phyloP scores from a whole-genome alignment of 2,113 vertebrate species.

The Crotophaga sulcirostris region DNA sequence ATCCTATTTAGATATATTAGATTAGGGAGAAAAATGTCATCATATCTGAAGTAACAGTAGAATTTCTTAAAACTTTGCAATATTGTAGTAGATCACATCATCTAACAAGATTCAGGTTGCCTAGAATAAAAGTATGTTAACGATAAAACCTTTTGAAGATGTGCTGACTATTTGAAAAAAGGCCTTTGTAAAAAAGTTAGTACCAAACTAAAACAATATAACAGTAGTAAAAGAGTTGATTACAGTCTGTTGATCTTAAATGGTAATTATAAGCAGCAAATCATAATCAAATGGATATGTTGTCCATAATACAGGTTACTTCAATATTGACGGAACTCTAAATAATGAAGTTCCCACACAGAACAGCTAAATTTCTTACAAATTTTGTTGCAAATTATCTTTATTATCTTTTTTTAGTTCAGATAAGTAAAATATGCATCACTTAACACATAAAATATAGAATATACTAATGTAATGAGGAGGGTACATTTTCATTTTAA shows the following conservation, averaged over 20 bases:
- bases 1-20: not conserved
- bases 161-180: not conserved
- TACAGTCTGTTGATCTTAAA: not conserved
- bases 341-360: not conserved
- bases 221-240: not conserved
- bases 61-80: not conserved
- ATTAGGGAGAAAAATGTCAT: not conserved
- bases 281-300: not conserved
- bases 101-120: not conserved
- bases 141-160: not conserved
- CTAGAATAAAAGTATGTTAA: not conserved
- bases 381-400: not conserved
- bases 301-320: not conserved
- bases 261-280: not conserved
- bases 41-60: not conserved
- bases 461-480: too few relatives aligned
- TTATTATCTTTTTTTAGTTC: not conserved
- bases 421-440: not conserved
- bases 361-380: not conserved
- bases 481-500: not conserved
- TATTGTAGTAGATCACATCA: not conserved
- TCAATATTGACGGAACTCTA: not conserved
- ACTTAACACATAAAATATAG: not conserved
- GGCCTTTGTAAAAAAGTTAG: not conserved
- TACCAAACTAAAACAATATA: not conserved